phyloP scores from a whole-genome alignment of 2,113 vertebrate species.

The Pelobates fuscus region DNA sequence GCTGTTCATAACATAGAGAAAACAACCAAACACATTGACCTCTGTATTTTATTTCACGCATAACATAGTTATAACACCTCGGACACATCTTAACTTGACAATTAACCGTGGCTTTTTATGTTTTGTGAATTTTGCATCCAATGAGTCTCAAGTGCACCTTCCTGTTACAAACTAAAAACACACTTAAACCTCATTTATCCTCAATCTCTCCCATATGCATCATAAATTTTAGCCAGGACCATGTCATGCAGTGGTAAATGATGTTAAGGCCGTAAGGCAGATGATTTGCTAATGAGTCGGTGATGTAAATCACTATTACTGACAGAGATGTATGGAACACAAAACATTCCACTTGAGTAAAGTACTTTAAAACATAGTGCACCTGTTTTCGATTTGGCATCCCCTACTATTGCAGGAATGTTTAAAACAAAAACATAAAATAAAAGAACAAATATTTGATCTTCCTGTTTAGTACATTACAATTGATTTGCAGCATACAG shows the following conservation, averaged over 20 bases:
- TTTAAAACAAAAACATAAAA: conserved; percentile 40
- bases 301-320: conserved; percentile 38
- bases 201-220: conserved; percentile 35
- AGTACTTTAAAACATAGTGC: conserved; percentile 30
- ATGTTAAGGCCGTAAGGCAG: conserved; percentile 47
- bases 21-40: too few species aligned
- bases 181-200: conserved; percentile 29
- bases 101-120: too few species aligned
- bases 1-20: too few species aligned
- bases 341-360: conserved; percentile 38
- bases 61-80: too few species aligned
- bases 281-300: conserved; percentile 48
- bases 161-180: conserved; percentile 13
- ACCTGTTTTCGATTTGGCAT: conserved; percentile 48
- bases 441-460: conserved; percentile 11
- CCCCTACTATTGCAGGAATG: conserved; percentile 16
- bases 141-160: conserved; percentile 5
- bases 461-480: not conserved
- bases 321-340: conserved; percentile 39
- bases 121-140: not conserved
- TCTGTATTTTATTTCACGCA: too few species aligned
- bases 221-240: conserved; percentile 30
- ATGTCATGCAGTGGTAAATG: conserved; percentile 45
- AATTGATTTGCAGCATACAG: not conserved
- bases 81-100: too few species aligned